phyloP scores from a whole-genome alignment of 35 echinoderm and acorn worm species.

The Acanthaster planci region DNA sequence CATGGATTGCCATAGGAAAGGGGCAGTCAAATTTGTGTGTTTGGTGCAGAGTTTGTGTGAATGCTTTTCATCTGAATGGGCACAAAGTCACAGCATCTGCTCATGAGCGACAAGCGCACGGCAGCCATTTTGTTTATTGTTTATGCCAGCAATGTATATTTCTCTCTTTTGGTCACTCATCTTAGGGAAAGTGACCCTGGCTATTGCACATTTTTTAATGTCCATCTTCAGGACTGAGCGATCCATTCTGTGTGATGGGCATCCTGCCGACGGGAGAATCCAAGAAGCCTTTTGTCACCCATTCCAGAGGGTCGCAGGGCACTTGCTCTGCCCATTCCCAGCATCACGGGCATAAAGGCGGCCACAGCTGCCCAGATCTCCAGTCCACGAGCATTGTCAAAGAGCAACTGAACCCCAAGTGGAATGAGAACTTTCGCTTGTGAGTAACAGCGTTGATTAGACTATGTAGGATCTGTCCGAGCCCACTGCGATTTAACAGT shows the following conservation, averaged over 20 bases:
- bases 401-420: conserved; percentile 39
- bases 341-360: neutral
- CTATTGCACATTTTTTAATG: too few relatives aligned
- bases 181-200: too few relatives aligned
- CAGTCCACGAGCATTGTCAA: conserved; percentile 25
- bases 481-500: neutral
- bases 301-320: neutral
- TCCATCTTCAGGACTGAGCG: conserved; percentile 54
- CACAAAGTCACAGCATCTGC: too few relatives aligned
- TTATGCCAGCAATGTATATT: too few relatives aligned
- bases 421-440: conserved; percentile 60
- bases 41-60: too few relatives aligned
- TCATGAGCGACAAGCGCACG: too few relatives aligned
- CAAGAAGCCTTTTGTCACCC: neutral
- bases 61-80: neutral
- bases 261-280: conserved; percentile 20
- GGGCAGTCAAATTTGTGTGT: too few relatives aligned
- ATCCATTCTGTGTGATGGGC: conserved; percentile 66
- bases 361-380: neutral
- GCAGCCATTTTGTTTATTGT: too few relatives aligned
- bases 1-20: too few relatives aligned
- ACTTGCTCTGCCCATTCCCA: neutral
- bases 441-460: conserved; percentile 17
- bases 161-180: too few relatives aligned
- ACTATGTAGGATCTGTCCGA: neutral